Conservation (phyloP, 2,797 vertebrate genomes). For the Fringilla coelebs region DNA sequence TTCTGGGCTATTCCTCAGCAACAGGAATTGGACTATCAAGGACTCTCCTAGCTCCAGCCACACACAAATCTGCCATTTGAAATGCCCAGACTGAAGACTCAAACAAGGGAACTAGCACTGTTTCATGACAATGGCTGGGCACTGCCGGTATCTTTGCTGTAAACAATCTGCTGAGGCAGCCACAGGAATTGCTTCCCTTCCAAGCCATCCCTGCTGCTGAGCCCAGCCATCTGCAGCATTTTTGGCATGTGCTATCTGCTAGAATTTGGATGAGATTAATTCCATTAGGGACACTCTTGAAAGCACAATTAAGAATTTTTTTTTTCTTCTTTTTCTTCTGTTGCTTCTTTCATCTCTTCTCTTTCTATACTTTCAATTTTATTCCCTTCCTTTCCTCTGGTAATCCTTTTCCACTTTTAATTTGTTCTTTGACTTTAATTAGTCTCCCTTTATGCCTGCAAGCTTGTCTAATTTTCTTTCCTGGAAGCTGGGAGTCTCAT, state of each 20-base stretch:
- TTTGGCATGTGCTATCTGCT: neutral
- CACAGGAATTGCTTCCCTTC: conserved; percentile 5
- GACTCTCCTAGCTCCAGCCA: neutral
- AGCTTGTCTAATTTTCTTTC: neutral
- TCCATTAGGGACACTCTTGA: neutral
- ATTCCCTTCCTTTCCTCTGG: neutral
- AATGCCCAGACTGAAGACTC: neutral
- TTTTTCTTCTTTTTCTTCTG: neutral
- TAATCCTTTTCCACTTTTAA: neutral
- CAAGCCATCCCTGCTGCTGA: conserved; percentile 2
- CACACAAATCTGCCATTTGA: neutral
- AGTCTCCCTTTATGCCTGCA: neutral
- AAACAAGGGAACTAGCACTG: neutral
- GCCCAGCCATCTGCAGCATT: conserved; percentile 39
- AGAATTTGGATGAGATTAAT: conserved; percentile 16
- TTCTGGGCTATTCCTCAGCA: neutral
- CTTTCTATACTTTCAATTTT: neutral
- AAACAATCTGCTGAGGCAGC: conserved; percentile 56
- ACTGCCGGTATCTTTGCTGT: neutral
- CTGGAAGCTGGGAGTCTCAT: neutral
- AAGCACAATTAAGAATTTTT: neutral
- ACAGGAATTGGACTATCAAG: neutral
- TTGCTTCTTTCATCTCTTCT: neutral
- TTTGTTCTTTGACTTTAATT: neutral
- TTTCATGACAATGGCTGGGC: conserved; percentile 43